phyloP scores from a whole-genome alignment of 1,140 invertebrate genomes.

The Holcopasites calliopsidis region DNA sequence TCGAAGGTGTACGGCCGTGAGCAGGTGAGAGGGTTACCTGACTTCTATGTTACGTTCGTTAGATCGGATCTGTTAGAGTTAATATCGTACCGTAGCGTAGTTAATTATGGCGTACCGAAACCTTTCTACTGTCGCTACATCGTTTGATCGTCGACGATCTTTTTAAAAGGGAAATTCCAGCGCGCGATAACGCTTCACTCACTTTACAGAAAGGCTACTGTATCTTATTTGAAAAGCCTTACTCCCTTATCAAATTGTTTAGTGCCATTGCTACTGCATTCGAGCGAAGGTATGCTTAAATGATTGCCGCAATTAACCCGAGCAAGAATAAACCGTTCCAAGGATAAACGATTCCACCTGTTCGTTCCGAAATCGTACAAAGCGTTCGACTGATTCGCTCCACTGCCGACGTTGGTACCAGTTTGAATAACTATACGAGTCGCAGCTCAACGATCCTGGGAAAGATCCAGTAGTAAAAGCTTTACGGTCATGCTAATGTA shows the following conservation, averaged over 20 bases:
- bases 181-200: background rate
- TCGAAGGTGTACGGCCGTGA: conserved; percentile 30
- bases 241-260: background rate
- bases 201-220: background rate
- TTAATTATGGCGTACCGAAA: conserved; percentile 7
- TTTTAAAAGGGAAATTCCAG: conserved; percentile 6
- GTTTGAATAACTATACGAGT: too few species aligned
- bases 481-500: too few species aligned
- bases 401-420: too few species aligned
- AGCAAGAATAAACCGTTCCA: too few species aligned
- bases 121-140: background rate
- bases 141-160: background rate
- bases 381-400: too few species aligned
- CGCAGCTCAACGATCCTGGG: too few species aligned
- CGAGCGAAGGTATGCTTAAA: too few species aligned
- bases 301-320: too few species aligned
- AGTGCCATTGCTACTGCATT: background rate
- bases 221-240: background rate
- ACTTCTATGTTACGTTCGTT: conserved; percentile 27
- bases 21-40: conserved; percentile 28
- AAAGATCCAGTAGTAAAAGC: too few species aligned
- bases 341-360: too few species aligned
- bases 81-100: background rate
- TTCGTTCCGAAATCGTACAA: too few species aligned
- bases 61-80: conserved; percentile 20